These are phyloP conservation scores for Acanthiza pusilla DNA, from an alignment of 2,797 vertebrate species.

Conservation along the genomic window DNA sequence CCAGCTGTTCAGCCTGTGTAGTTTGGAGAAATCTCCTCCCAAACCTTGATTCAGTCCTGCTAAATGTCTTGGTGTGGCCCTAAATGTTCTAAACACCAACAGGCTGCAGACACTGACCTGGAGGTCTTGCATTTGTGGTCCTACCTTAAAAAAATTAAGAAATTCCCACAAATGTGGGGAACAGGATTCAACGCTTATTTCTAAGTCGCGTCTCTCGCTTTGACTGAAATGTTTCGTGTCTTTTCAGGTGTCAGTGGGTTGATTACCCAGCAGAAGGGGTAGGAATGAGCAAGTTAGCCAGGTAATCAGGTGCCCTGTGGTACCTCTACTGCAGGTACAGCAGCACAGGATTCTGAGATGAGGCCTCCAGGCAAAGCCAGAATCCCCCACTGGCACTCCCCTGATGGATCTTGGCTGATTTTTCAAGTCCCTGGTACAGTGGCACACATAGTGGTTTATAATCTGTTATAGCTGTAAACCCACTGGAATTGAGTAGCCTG, in stretches of 20 bases:
- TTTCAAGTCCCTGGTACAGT: slow-evolving; percentile 32
- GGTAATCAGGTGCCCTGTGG: slow-evolving; percentile 34
- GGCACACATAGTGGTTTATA: not conserved
- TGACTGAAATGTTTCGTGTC: slow-evolving; percentile 32
- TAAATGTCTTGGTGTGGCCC: not conserved
- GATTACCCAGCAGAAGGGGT: slow-evolving; percentile 57
- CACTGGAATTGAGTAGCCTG: not conserved
- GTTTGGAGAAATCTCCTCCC: not conserved
- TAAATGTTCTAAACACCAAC: not conserved
- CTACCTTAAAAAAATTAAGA: not conserved
- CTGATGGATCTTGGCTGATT: not conserved
- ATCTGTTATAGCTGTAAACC: not conserved
- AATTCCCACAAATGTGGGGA: not conserved
- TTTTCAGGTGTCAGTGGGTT: slow-evolving; percentile 65
- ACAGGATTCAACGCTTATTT: not conserved
- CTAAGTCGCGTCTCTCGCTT: not conserved
- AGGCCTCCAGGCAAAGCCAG: not conserved
- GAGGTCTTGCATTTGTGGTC: not conserved
- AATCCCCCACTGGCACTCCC: not conserved
- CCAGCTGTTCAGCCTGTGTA: not conserved
- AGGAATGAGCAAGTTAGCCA: slow-evolving; percentile 58
- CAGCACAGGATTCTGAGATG: slow-evolving; percentile 16
- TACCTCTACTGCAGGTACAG: not conserved
- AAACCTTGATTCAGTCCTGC: not conserved
- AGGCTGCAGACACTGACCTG: not conserved